Percentiles rank a stretch among this genome's conserved stretches.
These are phyloP conservation scores for Mesocricetus auratus DNA, from an alignment of 2,113 vertebrate genomes.

Conservation along the genomic window DNA sequence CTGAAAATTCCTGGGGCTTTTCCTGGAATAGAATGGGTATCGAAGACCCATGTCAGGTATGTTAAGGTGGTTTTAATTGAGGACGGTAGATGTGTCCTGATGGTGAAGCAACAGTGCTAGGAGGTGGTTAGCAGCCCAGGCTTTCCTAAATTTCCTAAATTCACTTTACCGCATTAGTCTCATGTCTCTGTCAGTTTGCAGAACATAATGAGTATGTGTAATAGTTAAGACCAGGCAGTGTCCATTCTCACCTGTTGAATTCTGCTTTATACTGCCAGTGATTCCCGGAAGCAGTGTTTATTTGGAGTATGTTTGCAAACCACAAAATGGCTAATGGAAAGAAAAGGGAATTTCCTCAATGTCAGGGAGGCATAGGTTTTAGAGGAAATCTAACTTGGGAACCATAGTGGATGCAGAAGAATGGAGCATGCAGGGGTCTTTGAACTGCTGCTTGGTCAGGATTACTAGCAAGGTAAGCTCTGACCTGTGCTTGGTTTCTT, in stretches of 20 bases:
- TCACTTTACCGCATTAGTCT: not conserved
- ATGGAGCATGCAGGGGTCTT: not conserved
- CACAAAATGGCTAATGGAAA: conserved; percentile 37
- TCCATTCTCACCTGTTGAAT: not conserved
- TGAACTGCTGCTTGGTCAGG: not conserved
- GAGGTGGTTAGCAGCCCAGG: not conserved
- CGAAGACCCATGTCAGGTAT: conserved; percentile 80
- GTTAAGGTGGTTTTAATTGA: conserved; percentile 72
- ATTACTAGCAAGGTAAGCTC: not conserved
- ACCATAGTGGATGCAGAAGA: not conserved
- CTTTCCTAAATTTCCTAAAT: not conserved
- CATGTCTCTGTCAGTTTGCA: not conserved
- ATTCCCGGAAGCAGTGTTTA: not conserved
- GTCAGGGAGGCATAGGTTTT: not conserved
- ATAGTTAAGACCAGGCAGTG: not conserved
- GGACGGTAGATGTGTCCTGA: conserved; percentile 30
- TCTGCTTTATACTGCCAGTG: not conserved
- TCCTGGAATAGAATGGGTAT: conserved; percentile 64
- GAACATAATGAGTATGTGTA: not conserved
- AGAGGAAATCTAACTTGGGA: conserved; percentile 17
- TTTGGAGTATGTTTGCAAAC: not conserved
- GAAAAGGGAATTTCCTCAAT: conserved; percentile 5
- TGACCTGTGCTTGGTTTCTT: not conserved
- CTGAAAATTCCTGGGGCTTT: conserved; percentile 12
- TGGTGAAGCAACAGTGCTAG: not conserved